Evolutionary conservation across 2,113 vertebrate species (phyloP), one percentile per base, ranked within the genome.

Genomic region (Paramisgurnus dabryanus): DNA sequence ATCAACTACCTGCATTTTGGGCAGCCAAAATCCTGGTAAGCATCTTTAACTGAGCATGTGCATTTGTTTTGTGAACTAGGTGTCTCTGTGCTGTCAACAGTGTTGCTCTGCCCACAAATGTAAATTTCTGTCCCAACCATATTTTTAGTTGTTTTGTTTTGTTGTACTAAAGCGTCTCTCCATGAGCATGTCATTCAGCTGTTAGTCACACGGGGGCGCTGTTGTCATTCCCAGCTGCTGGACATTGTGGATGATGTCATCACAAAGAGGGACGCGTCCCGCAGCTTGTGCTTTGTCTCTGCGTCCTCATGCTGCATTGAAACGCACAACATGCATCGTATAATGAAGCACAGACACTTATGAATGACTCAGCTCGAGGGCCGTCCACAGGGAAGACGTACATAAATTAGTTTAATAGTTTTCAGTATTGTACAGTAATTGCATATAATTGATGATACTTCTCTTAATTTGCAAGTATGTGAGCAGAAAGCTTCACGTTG

Each of bases 1-100:
- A 96, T 99, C 90, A 99, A 99, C 91, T 99, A 99, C 88, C 90
- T 99, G 85, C 98, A 99, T 91, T 99, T 99, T 7, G 98, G 98
- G 78, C 95, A 99, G 88, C 90, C 97, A 45, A 99, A 99, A 87
- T 99, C 98, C 78, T 99, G 98, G 98, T 99, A 3, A 93, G 95
- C 89, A n/a, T 47, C 6, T 47, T 10, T 47, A 7, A 8, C 45
- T 8, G 45, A 47, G 45, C 7, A 47, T 10, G 10, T 47, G 45
- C 45, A 34, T 34, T 34, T 45, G 8, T 7, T 45, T 7, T 45
- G 4, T 45, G 43, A 45, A 45, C 43, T 45, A 45, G 43, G 43
- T 53, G 12, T 53, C 50, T 12, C 50, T 15, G 50, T 15, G 50
- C 5, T 53, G 2, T 53, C 50, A 53, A 13, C 10, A 13, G 50